Evolutionary conservation across 1,140 invertebrate species (phyloP), one percentile per base, ranked within the genome.

Genomic region (Habropoda laboriosa): DNA sequence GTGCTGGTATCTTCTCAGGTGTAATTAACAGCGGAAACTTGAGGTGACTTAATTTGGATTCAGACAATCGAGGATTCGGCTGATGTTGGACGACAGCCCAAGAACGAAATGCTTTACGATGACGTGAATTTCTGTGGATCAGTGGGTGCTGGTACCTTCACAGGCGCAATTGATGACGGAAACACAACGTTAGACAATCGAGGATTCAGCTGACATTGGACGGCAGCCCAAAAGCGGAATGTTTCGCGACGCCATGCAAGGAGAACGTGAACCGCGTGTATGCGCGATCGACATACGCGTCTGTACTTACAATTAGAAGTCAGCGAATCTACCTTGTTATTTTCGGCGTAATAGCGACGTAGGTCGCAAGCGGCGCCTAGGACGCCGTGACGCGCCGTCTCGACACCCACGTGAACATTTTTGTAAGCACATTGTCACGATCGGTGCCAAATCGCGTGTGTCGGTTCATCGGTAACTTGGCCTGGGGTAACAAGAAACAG

Each of bases 371-470:
- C 79, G 86, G 81, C 87, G 86, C 86, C 86, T 86, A 78, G 63
- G 57, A 30, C 60, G 57, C 61, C 55, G 79, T 86, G 84, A 87
- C 80, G 80, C 60, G 63, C 49, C 79, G 87, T 87, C 86, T 86
- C 86, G 82, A 80, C 84, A 81, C 82, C 80, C 85, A 87, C 87
- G 81, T 73, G 45, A 51, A 51, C 67, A 64, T 83, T 85, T 85
- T 79, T 84, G 45, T 61, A 35, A 49, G 32, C 55, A 42, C 40
- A 40, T 24, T 55, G 68, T 63, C 40, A 64, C 58, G 80, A 53
- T 13, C 81, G 47, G 27, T 83, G 86, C 86, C 86, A 86, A 86
- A 83, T 79, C 21, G 57, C 49, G 30, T n/a, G n/a, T n/a, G n/a
- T n/a, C 55, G 51, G 45, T 58, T 49, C 53, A 60, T 53, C 42